Evolutionary conservation across 2,888 invertebrate genomes (phyloP), one percentile per base, ranked within the genome.

Genomic region (Tortricodes alternella): DNA sequence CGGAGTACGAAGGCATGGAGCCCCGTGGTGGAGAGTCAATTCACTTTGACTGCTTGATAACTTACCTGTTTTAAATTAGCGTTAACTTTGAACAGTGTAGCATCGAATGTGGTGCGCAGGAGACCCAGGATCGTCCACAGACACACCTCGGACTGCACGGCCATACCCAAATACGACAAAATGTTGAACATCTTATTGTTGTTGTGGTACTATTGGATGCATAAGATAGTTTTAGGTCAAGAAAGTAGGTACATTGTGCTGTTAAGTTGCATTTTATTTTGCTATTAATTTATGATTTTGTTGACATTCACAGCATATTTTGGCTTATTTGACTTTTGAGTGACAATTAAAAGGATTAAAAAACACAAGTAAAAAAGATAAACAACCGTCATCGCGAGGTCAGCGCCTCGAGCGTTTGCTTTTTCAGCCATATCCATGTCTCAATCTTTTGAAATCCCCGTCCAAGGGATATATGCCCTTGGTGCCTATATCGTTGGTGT

Each of bases 41-140:
- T n/a, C n/a, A n/a, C n/a, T n/a, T n/a, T n/a, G n/a, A n/a, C n/a
- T n/a, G n/a, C 44, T 23, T 53, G 34, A 50, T 29, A 50, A 39
- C 39, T 66, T 68, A 89, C 90, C 88, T 91, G 89, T 69, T 90
- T 88, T 59, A 92, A 76, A 77, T 92, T 92, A 53, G 88, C 80
- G 64, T 90, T 89, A 43, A 92, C 84, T 77, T 90, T 88, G 69
- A 92, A 91, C 56, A 92, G 80, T 1, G 92, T 92, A 8, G 91
- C 89, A 65, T 92, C 92, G 61, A 92, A 91, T 49, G 92, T 88
- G 1, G 91, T 91, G 43, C 86, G 74, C 60, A 89, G 63, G 21
- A 92, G 83, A 27, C 92, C 92, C 41, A 91, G 62, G n/a, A 92
- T 61, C 2, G 91, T 89, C 83, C 92, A 87, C 51, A 92, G 62